Base-by-base conservation (phyloP, 2,888 invertebrate genomes). In the Drosophila helvetica region DNA sequence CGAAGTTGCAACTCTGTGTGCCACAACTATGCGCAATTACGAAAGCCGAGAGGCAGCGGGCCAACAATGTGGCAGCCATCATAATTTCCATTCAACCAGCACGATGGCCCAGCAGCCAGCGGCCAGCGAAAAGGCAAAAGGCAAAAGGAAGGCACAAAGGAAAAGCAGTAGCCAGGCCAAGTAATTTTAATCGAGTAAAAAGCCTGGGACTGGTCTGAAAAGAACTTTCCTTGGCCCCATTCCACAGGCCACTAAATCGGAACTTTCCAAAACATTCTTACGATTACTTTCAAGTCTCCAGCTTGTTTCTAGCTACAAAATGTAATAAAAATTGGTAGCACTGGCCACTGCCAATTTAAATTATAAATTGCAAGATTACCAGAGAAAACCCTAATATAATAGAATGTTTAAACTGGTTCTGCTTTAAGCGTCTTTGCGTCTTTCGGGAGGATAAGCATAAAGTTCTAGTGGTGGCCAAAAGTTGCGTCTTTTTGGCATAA, bases 51-150 rank as follows among this genome's bases (percentile, higher is more conserved):
- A 69, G 57, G 10, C 55, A 74, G 45, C 68, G 79, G 85, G 79
- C 81, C 85, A 73, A 74, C 87, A 80, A 70, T 86, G 71, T 75
- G 80, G 78, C 76, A 67, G 73, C 70, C 53, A 73, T 86, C 85
- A 86, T 84, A 86, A 86, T 84, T 81, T 60, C 80, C 70, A 75
- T 58, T 58, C 58, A 67, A 47, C 51, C 51, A 59, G 30, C 27
- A 27, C 27, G 27, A 27, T 8, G 27, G 27, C 25, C 51, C 48
- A 15, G 15, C 15, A 38, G 46, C 25, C 25, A 46, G n/a, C n/a
- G n/a, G n/a, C n/a, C n/a, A n/a, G n/a, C n/a, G n/a, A n/a, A n/a
- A n/a, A n/a, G 33, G 64, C 18, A 42, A 45, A 25, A 38, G 65
- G 15, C 47, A 48, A 10, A 30, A 43, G 4, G n/a, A 25, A 54